Evolutionary conservation across 2,113 vertebrate species (phyloP), one percentile per base, ranked within the genome.

Genomic region (Rafetus swinhoei): DNA sequence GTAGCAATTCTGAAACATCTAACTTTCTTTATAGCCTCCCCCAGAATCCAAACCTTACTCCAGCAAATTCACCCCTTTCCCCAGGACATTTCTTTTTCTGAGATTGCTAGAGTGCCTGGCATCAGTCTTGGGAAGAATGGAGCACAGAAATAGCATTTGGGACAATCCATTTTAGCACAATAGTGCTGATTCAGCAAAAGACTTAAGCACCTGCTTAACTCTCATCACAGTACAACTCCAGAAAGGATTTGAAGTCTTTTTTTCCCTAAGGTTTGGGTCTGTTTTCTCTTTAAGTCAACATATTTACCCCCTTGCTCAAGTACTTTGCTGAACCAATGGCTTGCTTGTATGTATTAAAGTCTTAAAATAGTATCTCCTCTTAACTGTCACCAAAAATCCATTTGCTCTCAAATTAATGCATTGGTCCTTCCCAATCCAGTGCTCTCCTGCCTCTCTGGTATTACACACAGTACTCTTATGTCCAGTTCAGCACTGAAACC

Each of bases 361-460:
- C 65, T 59, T 53, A 39, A 39, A 45, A 24, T 56, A 88, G 25
- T 56, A 25, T 69, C 39, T 90, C 86, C 21, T 19, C 79, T 83
- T 85, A 24, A 57, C 24, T 69, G 57, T 22, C 72, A 39, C 24
- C 50, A 25, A 83, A 21, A 60, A 4, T 10, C 10, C 0, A 2
- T 53, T 25, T 59, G 50, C 81, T 57, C 29, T 79, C 27, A 83
- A 83, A 52, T 84, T 55, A 35, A 81, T 55, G 72, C 22, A 81
- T 3, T 2, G 6, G 50, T 27, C 1, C n/a, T 85, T 72, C 39
- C 3, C 14, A 59, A 16, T 0, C 2, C 57, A 25, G 9, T 12
- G 21, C n/a, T 81, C 7, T n/a, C 72, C 14, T 7, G 19, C 13
- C 35, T 13, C 19, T 22, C 21, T 76, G 72, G n/a, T 39, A 29